These are phyloP conservation scores for Mycteria americana DNA, from an alignment of 2,797 vertebrate species.

Conservation along the genomic window DNA sequence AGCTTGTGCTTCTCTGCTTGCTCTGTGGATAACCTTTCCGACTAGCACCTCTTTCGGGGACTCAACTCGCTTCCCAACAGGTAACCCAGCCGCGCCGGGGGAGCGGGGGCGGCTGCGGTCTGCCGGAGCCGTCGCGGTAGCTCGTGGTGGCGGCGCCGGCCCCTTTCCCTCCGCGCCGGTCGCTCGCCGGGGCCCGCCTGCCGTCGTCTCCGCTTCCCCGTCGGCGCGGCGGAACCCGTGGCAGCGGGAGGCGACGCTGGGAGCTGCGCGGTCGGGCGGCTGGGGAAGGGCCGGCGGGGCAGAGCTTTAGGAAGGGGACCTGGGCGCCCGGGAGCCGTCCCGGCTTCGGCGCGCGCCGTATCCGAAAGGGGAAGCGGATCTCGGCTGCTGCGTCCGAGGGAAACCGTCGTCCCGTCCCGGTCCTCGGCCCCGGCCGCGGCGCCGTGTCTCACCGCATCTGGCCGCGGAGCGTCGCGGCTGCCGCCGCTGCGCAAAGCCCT, in stretches of 20 bases:
- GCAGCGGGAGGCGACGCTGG: not conserved
- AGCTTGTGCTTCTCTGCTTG: slow-evolving; percentile 45
- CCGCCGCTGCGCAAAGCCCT: no score
- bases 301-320: not conserved
- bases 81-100: not conserved
- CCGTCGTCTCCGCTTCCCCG: rapidly evolving
- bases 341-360: not conserved
- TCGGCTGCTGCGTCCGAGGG: not conserved
- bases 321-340: not conserved
- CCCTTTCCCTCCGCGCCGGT: not conserved
- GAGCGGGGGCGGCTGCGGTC: not conserved
- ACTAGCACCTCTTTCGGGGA: not conserved
- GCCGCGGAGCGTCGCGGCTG: not conserved
- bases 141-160: not conserved
- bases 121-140: not conserved
- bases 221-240: not conserved
- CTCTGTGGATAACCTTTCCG: not conserved
- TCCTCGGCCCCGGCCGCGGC: not conserved
- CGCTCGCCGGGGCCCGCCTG: not conserved
- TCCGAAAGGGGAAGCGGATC: not conserved
- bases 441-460: not conserved
- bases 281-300: not conserved
- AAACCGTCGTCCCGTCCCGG: no score
- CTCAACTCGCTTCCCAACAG: not conserved
- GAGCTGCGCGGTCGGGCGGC: no score